Evolutionary conservation across 2,888 invertebrate species (phyloP).

Genomic region (Hermaeophaga mercurialis): DNA sequence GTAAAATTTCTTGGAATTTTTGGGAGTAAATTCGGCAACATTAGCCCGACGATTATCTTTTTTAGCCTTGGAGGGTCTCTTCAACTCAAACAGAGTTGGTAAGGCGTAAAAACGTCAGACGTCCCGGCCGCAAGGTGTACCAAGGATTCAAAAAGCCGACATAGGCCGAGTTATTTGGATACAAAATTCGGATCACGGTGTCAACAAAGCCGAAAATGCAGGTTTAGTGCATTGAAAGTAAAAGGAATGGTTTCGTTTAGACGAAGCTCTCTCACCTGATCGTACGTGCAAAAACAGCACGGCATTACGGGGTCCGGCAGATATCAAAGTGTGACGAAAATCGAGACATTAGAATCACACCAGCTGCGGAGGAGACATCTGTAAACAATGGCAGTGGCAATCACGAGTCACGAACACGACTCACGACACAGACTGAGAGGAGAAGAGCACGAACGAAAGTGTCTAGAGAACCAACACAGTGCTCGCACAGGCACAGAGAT

Average conservation of each 20-base stretch:
- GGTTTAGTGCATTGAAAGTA: slow-evolving; percentile 32
- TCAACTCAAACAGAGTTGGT: slow-evolving; percentile 20
- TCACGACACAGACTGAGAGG: slow-evolving; percentile 30
- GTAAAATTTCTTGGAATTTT: slow-evolving; percentile 17
- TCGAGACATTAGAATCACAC: slow-evolving; percentile 32
- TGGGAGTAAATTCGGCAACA: slow-evolving; percentile 24
- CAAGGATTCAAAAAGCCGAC: slow-evolving; percentile 14
- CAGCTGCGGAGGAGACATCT: slow-evolving; percentile 32
- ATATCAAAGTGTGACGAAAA: slow-evolving; percentile 12
- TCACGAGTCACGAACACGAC: slow-evolving; percentile 23
- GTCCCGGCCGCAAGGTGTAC: slow-evolving; percentile 8
- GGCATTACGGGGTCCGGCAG: slow-evolving; percentile 28
- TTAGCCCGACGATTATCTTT: slow-evolving; percentile 18
- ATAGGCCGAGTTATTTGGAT: background rate
- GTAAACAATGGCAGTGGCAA: slow-evolving; percentile 35
- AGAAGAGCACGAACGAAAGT: slow-evolving; percentile 34
- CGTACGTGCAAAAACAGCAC: slow-evolving; percentile 27
- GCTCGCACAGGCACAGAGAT: slow-evolving; percentile 36
- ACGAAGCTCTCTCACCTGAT: slow-evolving; percentile 36
- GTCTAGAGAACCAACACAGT: slow-evolving; percentile 34
- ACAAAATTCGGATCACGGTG: slow-evolving; percentile 22
- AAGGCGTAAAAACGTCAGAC: slow-evolving; percentile 25
- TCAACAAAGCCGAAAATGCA: slow-evolving; percentile 12
- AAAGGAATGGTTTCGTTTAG: slow-evolving; percentile 31
- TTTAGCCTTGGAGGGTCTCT: slow-evolving; percentile 22